These are phyloP conservation scores for Deilephila porcellus DNA, from an alignment of 2,888 invertebrate species.

Conservation along the genomic window DNA sequence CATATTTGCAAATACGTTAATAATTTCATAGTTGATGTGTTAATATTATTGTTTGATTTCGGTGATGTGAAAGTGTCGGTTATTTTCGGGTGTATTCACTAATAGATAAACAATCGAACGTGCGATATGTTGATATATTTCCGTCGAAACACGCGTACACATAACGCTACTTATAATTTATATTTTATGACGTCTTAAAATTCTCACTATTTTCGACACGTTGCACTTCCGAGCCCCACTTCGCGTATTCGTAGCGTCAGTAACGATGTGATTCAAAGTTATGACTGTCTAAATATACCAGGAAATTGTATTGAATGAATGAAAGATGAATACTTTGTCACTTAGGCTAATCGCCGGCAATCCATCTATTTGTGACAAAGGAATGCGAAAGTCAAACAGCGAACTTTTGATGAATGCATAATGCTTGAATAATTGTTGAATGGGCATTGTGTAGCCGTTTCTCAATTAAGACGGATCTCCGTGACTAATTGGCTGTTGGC, in stretches of 20 bases:
- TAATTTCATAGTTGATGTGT: background rate
- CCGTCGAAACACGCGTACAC: background rate
- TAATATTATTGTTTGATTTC: no score
- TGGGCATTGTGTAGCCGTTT: slow-evolving; percentile 35
- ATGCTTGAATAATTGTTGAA: slow-evolving; percentile 31
- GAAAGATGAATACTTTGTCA: background rate
- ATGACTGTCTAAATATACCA: background rate
- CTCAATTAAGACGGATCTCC: slow-evolving; percentile 38
- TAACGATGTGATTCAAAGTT: background rate
- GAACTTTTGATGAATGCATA: slow-evolving; percentile 30
- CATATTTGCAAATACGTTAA: background rate
- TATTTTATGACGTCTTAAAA: slow-evolving; percentile 18
- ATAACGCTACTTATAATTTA: background rate
- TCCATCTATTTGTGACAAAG: slow-evolving; percentile 3
- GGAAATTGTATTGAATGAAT: background rate
- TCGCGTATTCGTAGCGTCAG: background rate
- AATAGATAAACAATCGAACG: background rate
- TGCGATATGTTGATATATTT: background rate
- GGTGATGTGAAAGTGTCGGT: no score
- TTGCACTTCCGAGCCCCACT: slow-evolving; percentile 1
- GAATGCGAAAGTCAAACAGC: slow-evolving; percentile 31
- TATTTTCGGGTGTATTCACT: background rate
- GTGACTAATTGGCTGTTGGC: slow-evolving; percentile 37
- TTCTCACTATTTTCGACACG: slow-evolving; percentile 15
- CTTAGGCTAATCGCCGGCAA: background rate